Conservation (phyloP, 1,140 invertebrate genomes). For the Lordiphosa collinella region DNA sequence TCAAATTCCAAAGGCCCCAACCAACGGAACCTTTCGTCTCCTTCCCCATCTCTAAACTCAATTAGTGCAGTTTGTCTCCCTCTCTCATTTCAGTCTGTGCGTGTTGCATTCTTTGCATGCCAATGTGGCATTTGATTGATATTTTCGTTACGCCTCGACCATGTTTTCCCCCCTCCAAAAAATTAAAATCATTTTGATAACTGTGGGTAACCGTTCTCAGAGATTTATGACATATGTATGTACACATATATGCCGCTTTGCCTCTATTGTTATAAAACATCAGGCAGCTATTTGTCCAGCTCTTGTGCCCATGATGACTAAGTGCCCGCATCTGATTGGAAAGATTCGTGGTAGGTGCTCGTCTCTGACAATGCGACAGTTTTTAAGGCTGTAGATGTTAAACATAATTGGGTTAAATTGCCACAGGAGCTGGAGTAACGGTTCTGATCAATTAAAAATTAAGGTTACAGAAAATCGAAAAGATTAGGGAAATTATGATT, state of each 20-base stretch:
- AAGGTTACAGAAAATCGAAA: too few species aligned
- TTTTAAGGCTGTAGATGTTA: too few species aligned
- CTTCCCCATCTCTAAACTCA: constrained; percentile 44
- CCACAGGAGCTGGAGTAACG: too few species aligned
- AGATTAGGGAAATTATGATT: too few species aligned
- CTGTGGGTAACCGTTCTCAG: constrained; percentile 20
- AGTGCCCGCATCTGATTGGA: constrained; percentile 56
- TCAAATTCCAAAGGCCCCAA: constrained; percentile 33
- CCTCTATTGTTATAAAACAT: constrained; percentile 30
- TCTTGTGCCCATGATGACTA: constrained; percentile 32
- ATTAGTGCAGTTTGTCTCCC: constrained; percentile 50
- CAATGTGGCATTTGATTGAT: constrained; percentile 74
- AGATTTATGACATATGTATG: constrained; percentile 53
- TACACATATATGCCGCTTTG: constrained; percentile 9
- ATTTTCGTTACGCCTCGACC: constrained; percentile 71
- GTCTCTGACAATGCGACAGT: too few species aligned
- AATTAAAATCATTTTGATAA: constrained; percentile 52
- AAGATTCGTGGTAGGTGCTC: neutral
- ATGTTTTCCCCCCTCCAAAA: constrained; percentile 26
- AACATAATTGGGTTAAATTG: too few species aligned
- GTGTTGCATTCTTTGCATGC: constrained; percentile 65
- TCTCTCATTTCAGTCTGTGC: constrained; percentile 33
- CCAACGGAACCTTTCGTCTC: constrained; percentile 35
- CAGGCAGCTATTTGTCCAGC: constrained; percentile 39
- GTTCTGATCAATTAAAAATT: too few species aligned